phyloP scores from a whole-genome alignment of 23 tunicate species.

The Phallusia fumigata region DNA sequence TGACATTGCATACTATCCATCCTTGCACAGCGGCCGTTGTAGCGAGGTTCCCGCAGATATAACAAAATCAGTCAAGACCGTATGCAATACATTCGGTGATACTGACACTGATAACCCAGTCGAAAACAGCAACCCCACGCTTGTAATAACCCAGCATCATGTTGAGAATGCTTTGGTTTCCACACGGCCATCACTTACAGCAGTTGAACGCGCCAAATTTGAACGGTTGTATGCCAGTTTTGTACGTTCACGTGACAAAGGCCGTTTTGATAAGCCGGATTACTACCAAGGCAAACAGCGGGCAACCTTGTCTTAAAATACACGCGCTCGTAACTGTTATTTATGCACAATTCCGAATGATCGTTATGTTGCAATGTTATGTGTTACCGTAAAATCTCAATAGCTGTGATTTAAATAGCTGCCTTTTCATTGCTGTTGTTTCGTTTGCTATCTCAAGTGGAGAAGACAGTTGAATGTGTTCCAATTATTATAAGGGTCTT shows the following conservation, averaged over 20 bases:
- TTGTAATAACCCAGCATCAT: slow-evolving; percentile 16
- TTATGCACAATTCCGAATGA: not conserved
- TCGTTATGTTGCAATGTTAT: not conserved
- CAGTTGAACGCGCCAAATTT: slow-evolving; percentile 17
- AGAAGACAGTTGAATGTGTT: too few relatives aligned
- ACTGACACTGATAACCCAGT: not conserved
- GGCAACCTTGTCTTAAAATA: slow-evolving; percentile 50
- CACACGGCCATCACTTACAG: slow-evolving; percentile 46
- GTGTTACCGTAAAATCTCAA: too few relatives aligned
- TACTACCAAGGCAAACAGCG: slow-evolving; percentile 39
- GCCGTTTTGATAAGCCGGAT: slow-evolving; percentile 1
- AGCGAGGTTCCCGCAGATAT: slow-evolving; percentile 20
- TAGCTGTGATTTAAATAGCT: too few relatives aligned
- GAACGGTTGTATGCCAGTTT: slow-evolving; percentile 43
- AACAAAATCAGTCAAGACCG: not conserved
- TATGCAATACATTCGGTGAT: not conserved
- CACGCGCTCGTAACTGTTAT: too few relatives aligned
- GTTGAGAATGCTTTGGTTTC: slow-evolving; percentile 19
- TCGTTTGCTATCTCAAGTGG: too few relatives aligned
- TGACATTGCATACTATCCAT: slow-evolving; percentile 36
- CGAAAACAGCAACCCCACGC: not conserved
- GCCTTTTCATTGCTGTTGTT: too few relatives aligned
- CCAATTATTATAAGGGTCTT: too few relatives aligned
- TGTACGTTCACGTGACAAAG: slow-evolving; percentile 36
- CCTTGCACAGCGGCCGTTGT: slow-evolving; percentile 40